Evolutionary conservation across 2,797 vertebrate genomes (phyloP), one percentile per base, ranked within the genome.

Genomic region (Schizopygopsis pylzovi): DNA sequence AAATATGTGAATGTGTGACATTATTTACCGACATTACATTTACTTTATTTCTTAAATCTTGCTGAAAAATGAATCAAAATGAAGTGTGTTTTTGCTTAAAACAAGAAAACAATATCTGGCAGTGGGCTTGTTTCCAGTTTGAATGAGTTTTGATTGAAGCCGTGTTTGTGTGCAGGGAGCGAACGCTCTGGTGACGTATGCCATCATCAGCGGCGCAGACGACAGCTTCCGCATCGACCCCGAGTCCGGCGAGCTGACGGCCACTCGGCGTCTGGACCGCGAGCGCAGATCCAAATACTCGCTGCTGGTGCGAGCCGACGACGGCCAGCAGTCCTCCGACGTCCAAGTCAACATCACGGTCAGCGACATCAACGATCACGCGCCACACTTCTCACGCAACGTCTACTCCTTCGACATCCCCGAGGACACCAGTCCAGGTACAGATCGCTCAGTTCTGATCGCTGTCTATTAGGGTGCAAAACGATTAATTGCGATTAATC

Each of bases 171-270:
- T 89, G 54, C 87, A 99, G 98, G 98, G 98, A 89, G 96, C 97
- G 12, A 99, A 99, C 28, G 98, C 98, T 65, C 94, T 99, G 0
- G 97, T 99, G 85, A 99, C 98, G 0, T 99, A 99, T 89, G 96
- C 97, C 10, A 99, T 99, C 90, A 96, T 99, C 92, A 99, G 97
- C 0, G 98, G 98, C 2, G 97, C 98, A 0, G 98, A 99, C 3
- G 97, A 98, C 89, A 99, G 97, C 87, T 99, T 99, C 90, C 96
- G 97, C 7, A 94, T 99, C 0, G 98, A 99, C 92, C 98, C 98
- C 0, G 97, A 99, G 83, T 99, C 98, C 0, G 98, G 98, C 1
- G 98, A 99, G 54, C 94, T 99, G 88, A 96, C 97, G 1, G 98
- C 98, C 63, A 98, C 97, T 73, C 96, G 93, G 91, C 96, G 96